Evolutionary conservation across 1,140 invertebrate species (phyloP).

Genomic region (Bombus balteatus): DNA sequence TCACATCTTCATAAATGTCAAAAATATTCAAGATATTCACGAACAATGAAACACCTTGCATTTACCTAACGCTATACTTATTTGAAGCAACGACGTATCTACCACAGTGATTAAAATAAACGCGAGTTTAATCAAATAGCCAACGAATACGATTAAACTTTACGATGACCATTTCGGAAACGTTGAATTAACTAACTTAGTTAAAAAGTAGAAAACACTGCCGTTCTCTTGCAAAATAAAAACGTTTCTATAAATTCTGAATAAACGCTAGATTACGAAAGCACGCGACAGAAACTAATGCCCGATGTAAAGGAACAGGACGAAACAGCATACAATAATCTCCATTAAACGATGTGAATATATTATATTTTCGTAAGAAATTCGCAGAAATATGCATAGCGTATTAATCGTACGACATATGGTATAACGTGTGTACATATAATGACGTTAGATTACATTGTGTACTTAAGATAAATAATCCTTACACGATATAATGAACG

Average conservation of each 20-base stretch:
- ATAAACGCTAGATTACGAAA: background rate
- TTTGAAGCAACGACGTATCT: background rate
- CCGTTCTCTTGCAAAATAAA: background rate
- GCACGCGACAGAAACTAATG: no score
- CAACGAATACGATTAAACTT: background rate
- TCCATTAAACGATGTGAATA: conserved; percentile 51
- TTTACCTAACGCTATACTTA: conserved; percentile 9
- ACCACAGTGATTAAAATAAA: background rate
- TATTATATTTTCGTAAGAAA: conserved; percentile 75
- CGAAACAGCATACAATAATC: conserved; percentile 16
- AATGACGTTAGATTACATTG: conserved; percentile 56
- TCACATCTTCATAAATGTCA: background rate
- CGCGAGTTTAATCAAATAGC: background rate
- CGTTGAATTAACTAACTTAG: background rate
- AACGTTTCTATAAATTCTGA: background rate
- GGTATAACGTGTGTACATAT: conserved; percentile 61
- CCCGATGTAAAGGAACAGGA: background rate
- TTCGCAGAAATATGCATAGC: conserved; percentile 65
- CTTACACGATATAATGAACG: conserved; percentile 46
- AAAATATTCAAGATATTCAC: background rate
- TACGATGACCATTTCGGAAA: background rate
- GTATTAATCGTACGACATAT: conserved; percentile 55
- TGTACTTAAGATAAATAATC: conserved; percentile 55
- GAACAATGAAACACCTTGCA: background rate
- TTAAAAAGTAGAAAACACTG: background rate